Evolutionary conservation across 2,797 vertebrate genomes (phyloP), one percentile per base, ranked within the genome.

Genomic region (Sus cebifrons): DNA sequence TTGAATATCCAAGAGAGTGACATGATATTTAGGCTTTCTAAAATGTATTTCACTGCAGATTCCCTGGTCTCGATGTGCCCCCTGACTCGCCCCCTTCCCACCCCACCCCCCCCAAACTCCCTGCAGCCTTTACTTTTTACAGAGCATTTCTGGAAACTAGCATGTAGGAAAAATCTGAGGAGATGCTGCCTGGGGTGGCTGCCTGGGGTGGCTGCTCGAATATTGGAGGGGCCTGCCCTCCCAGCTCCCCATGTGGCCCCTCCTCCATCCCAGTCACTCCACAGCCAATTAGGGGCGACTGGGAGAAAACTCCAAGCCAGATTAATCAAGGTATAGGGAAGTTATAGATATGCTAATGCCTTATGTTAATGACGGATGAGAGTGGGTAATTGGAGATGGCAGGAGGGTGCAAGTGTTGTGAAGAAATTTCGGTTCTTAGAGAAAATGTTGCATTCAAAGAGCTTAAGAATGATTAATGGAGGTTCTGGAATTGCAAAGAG

Each of bases 381-480:
- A 23, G 75, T 0, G 1, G 71, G 93, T 95, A 95, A 97, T 96
- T 94, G 96, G 91, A 96, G 88, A 32, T 87, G 97, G 94, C 97
- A 94, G 90, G 70, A 88, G 67, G 75, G 93, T 91, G 64, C 86
- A 29, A 29, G 71, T 58, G 52, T 54, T 62, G 95, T 58, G 95
- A 91, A 96, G 93, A 93, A 94, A 96, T 96, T 96, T 96, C 1
- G 3, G 78, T 85, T 97, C 95, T 97, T 75, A 70, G 96, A 95
- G 97, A 94, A 98, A 97, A 98, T 93, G 94, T 77, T 95, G 89
- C 93, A 94, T 96, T 97, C 94, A 58, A 71, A 95, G 96, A 85
- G 94, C 77, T 93, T 94, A 90, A 96, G 96, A 96, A 96, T 97
- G 97, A 98, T 97, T 97, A 97, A 98, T 98, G 97, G 89, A 52